Evolutionary conservation across 2,113 vertebrate genomes (phyloP).

Genomic region (Laticauda laticaudata): DNA sequence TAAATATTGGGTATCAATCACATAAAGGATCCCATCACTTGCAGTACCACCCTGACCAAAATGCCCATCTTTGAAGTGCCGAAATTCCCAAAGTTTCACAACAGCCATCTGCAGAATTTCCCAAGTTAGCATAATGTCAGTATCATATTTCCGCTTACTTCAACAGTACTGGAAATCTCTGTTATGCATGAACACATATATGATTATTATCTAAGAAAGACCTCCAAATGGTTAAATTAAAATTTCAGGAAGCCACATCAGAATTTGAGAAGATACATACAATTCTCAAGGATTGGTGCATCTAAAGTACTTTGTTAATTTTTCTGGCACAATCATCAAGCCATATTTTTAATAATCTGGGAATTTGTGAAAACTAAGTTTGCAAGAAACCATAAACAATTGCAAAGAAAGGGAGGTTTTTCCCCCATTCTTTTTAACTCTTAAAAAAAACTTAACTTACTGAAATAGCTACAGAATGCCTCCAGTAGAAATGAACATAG

Average conservation of each 20-base stretch:
- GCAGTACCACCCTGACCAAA: not conserved
- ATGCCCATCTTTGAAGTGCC: not conserved
- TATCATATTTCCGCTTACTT: too few relatives aligned
- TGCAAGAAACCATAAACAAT: not conserved
- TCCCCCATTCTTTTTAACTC: not conserved
- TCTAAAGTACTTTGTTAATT: not conserved
- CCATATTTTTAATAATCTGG: conserved; percentile 1
- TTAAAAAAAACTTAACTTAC: not conserved
- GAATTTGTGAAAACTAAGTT: conserved; percentile 14
- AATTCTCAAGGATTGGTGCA: not conserved
- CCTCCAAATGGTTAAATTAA: not conserved
- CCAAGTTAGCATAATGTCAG: too few relatives aligned
- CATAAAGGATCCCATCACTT: not conserved
- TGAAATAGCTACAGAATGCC: conserved; percentile 6
- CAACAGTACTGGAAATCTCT: not conserved
- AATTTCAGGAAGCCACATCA: not conserved
- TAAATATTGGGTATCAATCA: not conserved
- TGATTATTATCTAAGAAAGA: not conserved
- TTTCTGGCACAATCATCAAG: not conserved
- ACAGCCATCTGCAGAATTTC: not conserved
- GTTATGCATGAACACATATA: not conserved
- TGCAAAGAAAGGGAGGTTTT: not conserved
- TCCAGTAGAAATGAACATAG: not conserved
- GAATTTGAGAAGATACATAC: not conserved
- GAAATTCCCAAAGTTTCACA: not conserved